phyloP scores from a whole-genome alignment of 2,888 invertebrate species.

The Phyllotreta cruciferae region DNA sequence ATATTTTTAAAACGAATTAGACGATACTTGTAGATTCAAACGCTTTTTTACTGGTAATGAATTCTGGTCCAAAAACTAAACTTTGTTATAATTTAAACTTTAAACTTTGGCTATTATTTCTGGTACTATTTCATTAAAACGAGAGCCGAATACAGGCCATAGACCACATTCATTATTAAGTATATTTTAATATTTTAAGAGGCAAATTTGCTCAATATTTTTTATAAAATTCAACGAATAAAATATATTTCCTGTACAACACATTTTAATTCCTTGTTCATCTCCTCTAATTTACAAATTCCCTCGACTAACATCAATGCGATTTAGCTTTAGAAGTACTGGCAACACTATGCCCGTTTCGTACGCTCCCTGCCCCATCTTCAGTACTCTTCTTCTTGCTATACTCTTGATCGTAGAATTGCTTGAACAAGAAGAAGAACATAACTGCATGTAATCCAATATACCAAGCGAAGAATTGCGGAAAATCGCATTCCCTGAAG shows the following conservation, averaged over 20 bases:
- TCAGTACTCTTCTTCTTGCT: constrained; percentile 46
- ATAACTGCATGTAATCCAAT: constrained; percentile 95
- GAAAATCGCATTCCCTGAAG: constrained; percentile 91
- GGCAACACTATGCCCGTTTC: constrained; percentile 64
- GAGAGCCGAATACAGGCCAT: too few species aligned
- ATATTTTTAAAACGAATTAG: too few species aligned
- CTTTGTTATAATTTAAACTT: too few species aligned
- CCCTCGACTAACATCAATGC: constrained; percentile 46
- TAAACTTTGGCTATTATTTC: too few species aligned
- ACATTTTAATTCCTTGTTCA: not conserved
- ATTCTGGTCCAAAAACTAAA: too few species aligned
- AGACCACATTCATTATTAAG: constrained; percentile 19
- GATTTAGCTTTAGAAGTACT: constrained; percentile 54
- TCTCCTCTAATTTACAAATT: too few species aligned
- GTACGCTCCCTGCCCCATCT: constrained; percentile 40
- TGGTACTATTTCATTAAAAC: too few species aligned
- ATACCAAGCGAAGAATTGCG: constrained; percentile 93
- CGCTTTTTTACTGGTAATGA: too few species aligned
- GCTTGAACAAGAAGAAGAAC: constrained; percentile 94
- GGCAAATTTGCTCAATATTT: constrained; percentile 33
- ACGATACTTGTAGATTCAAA: too few species aligned
- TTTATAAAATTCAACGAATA: constrained; percentile 29
- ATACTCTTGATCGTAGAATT: constrained; percentile 90
- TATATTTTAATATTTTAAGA: constrained; percentile 6
- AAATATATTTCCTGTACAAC: constrained; percentile 4